A percentile compares a stretch with the other conserved stretches of the same genome.
These are phyloP conservation scores for Meloidogyne chitwoodi DNA, from an alignment of 1,140 invertebrate species.

Conservation along the genomic window DNA sequence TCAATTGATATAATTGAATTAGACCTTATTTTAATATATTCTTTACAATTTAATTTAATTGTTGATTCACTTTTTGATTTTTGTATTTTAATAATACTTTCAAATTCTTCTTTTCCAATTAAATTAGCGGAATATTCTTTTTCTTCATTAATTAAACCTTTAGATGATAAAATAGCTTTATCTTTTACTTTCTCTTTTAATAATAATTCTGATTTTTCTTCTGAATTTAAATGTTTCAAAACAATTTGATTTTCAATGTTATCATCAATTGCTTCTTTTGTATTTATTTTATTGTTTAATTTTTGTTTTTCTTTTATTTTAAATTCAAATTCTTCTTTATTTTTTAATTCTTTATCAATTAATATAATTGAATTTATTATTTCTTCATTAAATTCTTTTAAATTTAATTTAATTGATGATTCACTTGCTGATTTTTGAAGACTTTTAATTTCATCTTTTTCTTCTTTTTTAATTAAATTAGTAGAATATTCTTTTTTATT, in stretches of 20 bases:
- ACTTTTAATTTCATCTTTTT: not conserved
- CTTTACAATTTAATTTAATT: not conserved
- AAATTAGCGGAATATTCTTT: not conserved
- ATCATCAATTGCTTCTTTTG: not conserved
- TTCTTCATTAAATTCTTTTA: too few relatives aligned
- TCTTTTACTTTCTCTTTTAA: not conserved
- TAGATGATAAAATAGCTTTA: not conserved
- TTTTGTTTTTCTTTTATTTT: not conserved
- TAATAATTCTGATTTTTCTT: not conserved
- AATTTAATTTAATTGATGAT: too few relatives aligned
- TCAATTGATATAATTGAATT: not conserved
- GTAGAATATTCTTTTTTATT: not conserved
- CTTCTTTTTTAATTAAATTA: too few relatives aligned
- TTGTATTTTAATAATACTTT: not conserved
- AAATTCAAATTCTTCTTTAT: too few relatives aligned
- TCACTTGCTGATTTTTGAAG: not conserved
- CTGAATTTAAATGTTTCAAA: not conserved
- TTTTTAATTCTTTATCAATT: too few relatives aligned
- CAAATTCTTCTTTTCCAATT: slow-evolving; percentile 2
- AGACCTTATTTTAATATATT: too few relatives aligned
- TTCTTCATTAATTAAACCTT: slow-evolving; percentile 13
- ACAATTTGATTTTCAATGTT: not conserved
- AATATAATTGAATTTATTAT: too few relatives aligned
- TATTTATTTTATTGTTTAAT: not conserved
- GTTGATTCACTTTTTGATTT: not conserved